These are phyloP conservation scores for Parnassius orleans DNA, from an alignment of 2,888 invertebrate genomes.

Conservation along the genomic window DNA sequence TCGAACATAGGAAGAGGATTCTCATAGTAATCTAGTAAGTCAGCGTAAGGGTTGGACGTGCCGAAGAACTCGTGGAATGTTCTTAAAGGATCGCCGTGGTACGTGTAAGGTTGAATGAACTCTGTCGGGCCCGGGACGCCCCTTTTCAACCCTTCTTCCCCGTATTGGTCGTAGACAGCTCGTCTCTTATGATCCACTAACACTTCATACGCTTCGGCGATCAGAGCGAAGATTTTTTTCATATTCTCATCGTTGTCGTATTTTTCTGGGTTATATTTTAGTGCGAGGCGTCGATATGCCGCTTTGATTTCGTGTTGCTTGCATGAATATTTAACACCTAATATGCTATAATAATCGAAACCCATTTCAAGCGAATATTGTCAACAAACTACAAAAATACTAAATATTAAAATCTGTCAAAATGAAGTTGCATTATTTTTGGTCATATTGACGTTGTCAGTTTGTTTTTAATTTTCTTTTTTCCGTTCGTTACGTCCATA, in stretches of 20 bases:
- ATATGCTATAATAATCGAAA: constrained; percentile 89
- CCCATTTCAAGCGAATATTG: constrained; percentile 67
- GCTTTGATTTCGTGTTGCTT: constrained; percentile 85
- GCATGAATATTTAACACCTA: constrained; percentile 84
- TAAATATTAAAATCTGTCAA: too few relatives aligned
- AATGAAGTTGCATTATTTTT: too few relatives aligned
- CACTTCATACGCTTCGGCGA: constrained; percentile 91
- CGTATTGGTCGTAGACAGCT: constrained; percentile 93
- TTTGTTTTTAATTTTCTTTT: too few relatives aligned
- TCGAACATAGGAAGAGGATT: constrained; percentile 84
- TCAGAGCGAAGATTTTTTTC: constrained; percentile 80
- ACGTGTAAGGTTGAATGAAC: constrained; percentile 87
- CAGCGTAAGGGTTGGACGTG: constrained; percentile 89
- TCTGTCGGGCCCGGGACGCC: constrained; percentile 86
- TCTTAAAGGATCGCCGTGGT: constrained; percentile 88
- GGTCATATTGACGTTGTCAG: too few relatives aligned
- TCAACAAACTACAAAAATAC: constrained; percentile 22
- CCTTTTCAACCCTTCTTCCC: constrained; percentile 91
- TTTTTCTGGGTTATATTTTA: constrained; percentile 82
- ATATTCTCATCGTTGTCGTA: constrained; percentile 69
- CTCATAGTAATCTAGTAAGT: constrained; percentile 84
- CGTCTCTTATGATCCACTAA: constrained; percentile 84
- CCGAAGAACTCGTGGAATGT: constrained; percentile 92
- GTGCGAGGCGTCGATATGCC: constrained; percentile 81
- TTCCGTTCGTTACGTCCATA: too few relatives aligned